phyloP scores from a whole-genome alignment of 2,888 invertebrate species.

The Acleris holmiana region DNA sequence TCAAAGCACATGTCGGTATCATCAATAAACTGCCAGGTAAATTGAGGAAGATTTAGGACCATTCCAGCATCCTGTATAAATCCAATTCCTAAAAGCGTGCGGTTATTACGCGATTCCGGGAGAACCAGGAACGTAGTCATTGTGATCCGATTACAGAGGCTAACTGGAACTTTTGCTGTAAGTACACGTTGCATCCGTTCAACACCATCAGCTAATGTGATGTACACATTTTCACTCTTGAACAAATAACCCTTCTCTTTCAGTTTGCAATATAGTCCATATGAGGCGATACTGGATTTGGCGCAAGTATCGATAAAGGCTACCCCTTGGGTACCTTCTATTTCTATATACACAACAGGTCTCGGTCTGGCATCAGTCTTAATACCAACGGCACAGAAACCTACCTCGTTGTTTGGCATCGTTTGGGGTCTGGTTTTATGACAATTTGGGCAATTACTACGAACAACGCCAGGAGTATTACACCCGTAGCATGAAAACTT shows the following conservation, averaged over 20 bases:
- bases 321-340: background rate
- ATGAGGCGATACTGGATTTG: slow-evolving; percentile 5
- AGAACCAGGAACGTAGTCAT: slow-evolving; percentile 2
- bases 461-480: too few species aligned
- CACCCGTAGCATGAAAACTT: too few species aligned
- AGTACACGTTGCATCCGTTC: too few species aligned
- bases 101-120: slow-evolving; percentile 5
- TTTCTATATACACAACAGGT: background rate
- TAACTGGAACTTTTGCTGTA: too few species aligned
- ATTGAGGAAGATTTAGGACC: background rate
- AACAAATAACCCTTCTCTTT: too few species aligned
- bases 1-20: too few species aligned
- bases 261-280: background rate
- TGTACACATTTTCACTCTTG: too few species aligned
- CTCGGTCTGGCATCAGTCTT: background rate
- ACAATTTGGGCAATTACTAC: background rate
- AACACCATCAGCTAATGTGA: too few species aligned
- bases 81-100: background rate
- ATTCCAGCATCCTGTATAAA: slow-evolving; percentile 3
- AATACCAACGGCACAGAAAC: background rate
- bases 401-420: too few species aligned
- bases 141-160: background rate
- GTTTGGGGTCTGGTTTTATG: too few species aligned
- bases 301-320: slow-evolving; percentile 6
- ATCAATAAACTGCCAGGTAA: background rate